phyloP scores from a whole-genome alignment of 1,140 invertebrate species.

The Drosophila grimshawi region DNA sequence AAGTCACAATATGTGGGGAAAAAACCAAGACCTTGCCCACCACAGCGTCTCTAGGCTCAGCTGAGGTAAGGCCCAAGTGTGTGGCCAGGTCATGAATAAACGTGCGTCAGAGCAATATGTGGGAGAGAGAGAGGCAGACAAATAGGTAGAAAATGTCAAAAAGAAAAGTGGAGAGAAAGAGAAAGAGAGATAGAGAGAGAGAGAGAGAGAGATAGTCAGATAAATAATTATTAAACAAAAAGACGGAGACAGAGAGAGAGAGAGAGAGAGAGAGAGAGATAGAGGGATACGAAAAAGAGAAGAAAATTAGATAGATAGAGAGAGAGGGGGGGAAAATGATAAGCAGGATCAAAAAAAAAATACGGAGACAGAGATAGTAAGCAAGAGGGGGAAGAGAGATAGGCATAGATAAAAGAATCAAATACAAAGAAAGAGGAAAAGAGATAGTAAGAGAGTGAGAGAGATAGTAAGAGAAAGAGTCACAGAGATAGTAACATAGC shows the following conservation, averaged over 20 bases:
- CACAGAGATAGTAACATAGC: background rate
- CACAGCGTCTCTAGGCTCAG: constrained; percentile 7
- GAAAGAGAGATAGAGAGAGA: background rate
- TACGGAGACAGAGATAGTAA: too few species aligned
- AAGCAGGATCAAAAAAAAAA: too few species aligned
- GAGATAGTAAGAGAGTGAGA: background rate
- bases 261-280: background rate
- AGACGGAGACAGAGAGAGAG: too few species aligned
- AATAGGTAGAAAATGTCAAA: background rate
- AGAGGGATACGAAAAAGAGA: too few species aligned
- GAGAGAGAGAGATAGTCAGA: background rate
- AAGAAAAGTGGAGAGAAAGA: background rate
- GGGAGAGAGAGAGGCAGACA: background rate
- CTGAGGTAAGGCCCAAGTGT: constrained; percentile 11
- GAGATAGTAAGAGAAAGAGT: background rate
- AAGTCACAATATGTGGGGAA: background rate
- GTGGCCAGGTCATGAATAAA: constrained; percentile 22
- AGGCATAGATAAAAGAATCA: background rate
- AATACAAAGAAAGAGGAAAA: background rate
- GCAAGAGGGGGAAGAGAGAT: too few species aligned
- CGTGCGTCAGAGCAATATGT: constrained; percentile 5
- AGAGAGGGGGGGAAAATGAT: too few species aligned
- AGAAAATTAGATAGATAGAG: background rate
- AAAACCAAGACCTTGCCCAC: constrained; percentile 13
- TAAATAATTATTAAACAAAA: too few species aligned